These are phyloP conservation scores for Martes martes DNA, from an alignment of 2,113 vertebrate species.

Conservation along the genomic window DNA sequence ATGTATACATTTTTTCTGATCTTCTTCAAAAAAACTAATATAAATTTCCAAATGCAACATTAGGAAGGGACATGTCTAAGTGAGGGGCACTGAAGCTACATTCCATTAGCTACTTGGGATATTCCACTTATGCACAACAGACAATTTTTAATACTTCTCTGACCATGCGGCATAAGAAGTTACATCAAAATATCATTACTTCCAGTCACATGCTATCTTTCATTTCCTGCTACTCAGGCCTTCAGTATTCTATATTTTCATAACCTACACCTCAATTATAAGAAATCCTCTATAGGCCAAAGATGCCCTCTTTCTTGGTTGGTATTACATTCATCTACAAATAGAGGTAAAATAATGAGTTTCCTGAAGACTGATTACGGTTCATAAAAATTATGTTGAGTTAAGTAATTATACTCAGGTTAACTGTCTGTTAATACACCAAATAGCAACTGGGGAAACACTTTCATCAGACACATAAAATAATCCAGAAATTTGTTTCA, in stretches of 20 bases:
- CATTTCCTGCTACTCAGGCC: not conserved
- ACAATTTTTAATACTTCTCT: not conserved
- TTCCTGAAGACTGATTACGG: not conserved
- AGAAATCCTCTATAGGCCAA: not conserved
- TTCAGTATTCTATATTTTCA: constrained; percentile 1
- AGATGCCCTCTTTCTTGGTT: not conserved
- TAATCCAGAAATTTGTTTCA: not conserved
- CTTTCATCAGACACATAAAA: not conserved
- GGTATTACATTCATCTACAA: not conserved
- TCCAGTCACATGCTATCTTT: not conserved
- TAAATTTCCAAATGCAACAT: not conserved
- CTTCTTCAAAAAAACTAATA: not conserved
- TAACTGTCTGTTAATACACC: constrained; percentile 11
- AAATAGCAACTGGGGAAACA: not conserved
- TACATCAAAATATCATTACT: not conserved
- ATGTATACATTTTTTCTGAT: not conserved
- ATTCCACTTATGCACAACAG: not conserved
- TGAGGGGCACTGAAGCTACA: not conserved
- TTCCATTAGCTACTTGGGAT: not conserved
- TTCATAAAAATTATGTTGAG: not conserved
- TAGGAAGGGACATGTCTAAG: not conserved
- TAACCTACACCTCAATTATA: not conserved
- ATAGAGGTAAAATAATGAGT: not conserved
- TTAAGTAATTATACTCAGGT: not conserved
- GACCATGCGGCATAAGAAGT: not conserved